Evolutionary conservation across 2,113 vertebrate species (phyloP).

Genomic region (Microcebus griseorufus): DNA sequence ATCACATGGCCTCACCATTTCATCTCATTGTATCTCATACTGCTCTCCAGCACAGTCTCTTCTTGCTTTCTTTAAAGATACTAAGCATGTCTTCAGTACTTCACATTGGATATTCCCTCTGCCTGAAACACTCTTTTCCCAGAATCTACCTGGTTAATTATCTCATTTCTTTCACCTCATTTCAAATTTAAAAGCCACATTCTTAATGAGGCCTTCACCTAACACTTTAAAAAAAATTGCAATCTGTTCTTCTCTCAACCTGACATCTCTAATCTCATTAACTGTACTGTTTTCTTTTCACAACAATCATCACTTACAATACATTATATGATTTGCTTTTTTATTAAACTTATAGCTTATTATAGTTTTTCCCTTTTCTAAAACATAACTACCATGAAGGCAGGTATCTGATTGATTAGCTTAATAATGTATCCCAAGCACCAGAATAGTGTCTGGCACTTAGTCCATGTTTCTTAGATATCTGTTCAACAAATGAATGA

Average conservation of each 20-base stretch:
- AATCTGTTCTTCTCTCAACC: not conserved
- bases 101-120: not conserved
- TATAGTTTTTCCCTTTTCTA: not conserved
- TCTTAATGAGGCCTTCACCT: not conserved
- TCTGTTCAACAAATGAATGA: not conserved
- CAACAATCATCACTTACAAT: not conserved
- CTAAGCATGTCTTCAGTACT: not conserved
- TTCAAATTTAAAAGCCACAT: not conserved
- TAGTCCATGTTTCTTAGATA: not conserved
- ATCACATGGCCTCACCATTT: not conserved
- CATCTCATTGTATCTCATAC: not conserved
- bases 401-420: not conserved
- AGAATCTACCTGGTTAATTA: not conserved
- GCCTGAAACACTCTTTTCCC: not conserved
- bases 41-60: not conserved
- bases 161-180: constrained; percentile 5
- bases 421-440: not conserved
- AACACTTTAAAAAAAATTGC: constrained; percentile 37
- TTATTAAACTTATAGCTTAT: not conserved
- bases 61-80: not conserved
- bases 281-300: not conserved
- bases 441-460: not conserved
- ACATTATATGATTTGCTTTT: not conserved
- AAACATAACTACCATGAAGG: not conserved
- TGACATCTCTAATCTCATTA: constrained; percentile 11